Conservation (phyloP, 2,888 invertebrate genomes). For the Macroteleia sp. region DNA sequence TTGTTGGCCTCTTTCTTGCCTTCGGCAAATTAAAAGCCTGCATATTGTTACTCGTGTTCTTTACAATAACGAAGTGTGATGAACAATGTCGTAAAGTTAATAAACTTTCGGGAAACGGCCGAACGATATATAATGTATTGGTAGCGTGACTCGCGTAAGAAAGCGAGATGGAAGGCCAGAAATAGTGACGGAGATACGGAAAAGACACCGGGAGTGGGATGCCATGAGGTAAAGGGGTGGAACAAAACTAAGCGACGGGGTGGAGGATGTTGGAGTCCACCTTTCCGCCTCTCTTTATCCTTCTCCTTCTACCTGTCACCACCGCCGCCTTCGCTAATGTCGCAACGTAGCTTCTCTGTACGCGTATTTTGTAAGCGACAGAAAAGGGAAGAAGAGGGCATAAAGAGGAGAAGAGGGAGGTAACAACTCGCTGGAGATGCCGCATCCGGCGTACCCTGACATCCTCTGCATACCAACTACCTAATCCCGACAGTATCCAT, state of each 20-base stretch:
- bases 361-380: conserved; percentile 50
- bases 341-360: conserved; percentile 31
- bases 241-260: conserved; percentile 45
- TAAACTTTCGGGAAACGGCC: conserved; percentile 69
- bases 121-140: conserved; percentile 47
- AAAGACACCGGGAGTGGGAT: conserved; percentile 17
- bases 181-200: conserved; percentile 32
- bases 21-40: conserved; percentile 28
- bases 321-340: conserved; percentile 44
- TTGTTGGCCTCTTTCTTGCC: conserved; percentile 19
- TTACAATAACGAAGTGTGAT: conserved; percentile 17
- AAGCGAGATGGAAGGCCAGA: conserved; percentile 23
- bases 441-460: conserved; percentile 79
- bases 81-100: conserved; percentile 65
- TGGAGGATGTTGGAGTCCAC: conserved; percentile 51
- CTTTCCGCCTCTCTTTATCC: conserved; percentile 32
- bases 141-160: conserved; percentile 57
- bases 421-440: conserved; percentile 80
- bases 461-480: conserved; percentile 80
- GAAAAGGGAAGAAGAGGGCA: conserved; percentile 45
- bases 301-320: conserved; percentile 58
- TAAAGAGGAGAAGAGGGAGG: conserved; percentile 42
- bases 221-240: conserved; percentile 56
- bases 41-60: conserved; percentile 27
- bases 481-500: conserved; percentile 76